Evolutionary conservation across 2,113 vertebrate genomes (phyloP).

Genomic region (Lagopus leucura): DNA sequence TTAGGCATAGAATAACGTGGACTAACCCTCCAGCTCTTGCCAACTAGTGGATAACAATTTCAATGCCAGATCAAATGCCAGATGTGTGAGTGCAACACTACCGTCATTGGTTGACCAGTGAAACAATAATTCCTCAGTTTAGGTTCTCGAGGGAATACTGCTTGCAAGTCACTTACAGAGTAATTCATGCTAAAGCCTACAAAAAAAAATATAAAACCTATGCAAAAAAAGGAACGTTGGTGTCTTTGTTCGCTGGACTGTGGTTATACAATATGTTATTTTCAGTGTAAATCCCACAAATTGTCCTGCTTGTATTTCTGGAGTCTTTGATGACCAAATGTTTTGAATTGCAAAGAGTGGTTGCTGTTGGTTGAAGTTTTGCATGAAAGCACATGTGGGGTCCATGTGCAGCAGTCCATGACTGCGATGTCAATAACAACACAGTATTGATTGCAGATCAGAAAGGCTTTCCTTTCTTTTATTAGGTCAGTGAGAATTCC

Average conservation of each 20-base stretch:
- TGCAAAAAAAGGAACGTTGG: neutral
- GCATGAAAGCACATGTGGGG: neutral
- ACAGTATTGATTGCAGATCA: neutral
- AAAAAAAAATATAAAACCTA: neutral
- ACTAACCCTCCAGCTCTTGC: neutral
- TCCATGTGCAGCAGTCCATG: neutral
- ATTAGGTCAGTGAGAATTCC: neutral
- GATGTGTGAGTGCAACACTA: neutral
- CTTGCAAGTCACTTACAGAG: neutral
- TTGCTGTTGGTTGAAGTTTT: neutral
- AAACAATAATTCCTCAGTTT: neutral
- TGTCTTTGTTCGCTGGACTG: neutral
- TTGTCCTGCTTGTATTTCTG: conserved; percentile 25
- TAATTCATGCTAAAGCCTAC: neutral
- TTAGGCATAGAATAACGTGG: neutral
- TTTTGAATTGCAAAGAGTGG: conserved; percentile 9
- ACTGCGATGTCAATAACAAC: fast-evolving
- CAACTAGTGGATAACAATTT: conserved; percentile 30
- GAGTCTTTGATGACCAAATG: conserved; percentile 15
- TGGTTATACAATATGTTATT: conserved; percentile 2
- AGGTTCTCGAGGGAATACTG: neutral
- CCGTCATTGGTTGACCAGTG: neutral
- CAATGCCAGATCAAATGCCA: conserved; percentile 22
- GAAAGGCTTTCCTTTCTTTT: neutral
- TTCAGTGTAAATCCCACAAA: conserved; percentile 15